These are phyloP conservation scores for Arctia plantaginis DNA, from an alignment of 2,888 invertebrate genomes.

Conservation along the genomic window DNA sequence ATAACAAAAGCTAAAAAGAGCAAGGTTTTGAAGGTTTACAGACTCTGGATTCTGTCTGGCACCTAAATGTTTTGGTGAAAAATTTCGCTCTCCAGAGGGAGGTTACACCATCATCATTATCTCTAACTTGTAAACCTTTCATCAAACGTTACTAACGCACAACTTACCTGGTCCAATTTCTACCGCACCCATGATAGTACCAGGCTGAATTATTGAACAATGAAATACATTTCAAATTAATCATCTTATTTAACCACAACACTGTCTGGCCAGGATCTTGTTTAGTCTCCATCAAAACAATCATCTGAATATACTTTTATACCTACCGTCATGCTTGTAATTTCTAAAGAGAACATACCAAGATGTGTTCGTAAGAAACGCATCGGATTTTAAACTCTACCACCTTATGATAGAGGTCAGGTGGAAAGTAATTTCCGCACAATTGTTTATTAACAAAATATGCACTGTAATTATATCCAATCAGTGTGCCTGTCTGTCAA, in stretches of 20 bases:
- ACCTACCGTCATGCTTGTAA: conserved; percentile 43
- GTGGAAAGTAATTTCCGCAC: conserved; percentile 36
- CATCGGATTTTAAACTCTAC: conserved; percentile 35
- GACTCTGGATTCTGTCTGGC: no score
- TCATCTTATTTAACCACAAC: conserved; percentile 29
- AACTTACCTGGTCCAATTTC: not conserved
- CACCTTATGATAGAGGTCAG: not conserved
- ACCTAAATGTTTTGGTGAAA: no score
- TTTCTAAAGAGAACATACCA: conserved; percentile 37
- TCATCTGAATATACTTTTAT: conserved; percentile 33
- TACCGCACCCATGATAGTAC: not conserved
- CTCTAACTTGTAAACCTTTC: not conserved
- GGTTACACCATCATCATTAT: not conserved
- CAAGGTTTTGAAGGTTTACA: no score
- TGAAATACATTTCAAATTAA: conserved; percentile 21
- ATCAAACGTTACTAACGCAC: not conserved
- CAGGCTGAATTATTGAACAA: conserved; percentile 17
- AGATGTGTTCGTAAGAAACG: not conserved
- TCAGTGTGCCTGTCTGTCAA: conserved; percentile 78
- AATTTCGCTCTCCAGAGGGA: not conserved
- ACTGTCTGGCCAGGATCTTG: conserved; percentile 34
- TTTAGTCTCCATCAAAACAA: conserved; percentile 46
- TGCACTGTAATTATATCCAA: conserved; percentile 84
- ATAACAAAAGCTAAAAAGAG: no score
- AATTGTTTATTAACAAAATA: conserved; percentile 73